phyloP scores from a whole-genome alignment of 2,797 vertebrate species.

The Pangasius sanitwongsei region DNA sequence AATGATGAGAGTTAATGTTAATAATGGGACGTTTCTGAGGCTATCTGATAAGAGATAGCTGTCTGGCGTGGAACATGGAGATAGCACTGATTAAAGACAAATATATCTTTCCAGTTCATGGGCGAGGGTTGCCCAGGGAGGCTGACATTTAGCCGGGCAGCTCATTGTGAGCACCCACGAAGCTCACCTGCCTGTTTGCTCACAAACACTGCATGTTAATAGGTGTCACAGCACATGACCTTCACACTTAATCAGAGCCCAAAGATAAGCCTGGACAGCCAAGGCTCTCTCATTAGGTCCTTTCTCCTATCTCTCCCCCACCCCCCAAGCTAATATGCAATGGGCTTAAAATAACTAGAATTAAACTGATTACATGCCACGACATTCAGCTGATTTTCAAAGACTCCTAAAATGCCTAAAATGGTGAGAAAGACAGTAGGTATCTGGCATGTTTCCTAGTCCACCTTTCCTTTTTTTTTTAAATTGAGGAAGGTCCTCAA shows the following conservation, averaged over 20 bases:
- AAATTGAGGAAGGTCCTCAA: neutral
- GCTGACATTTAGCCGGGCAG: slow-evolving; percentile 52
- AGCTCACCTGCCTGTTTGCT: slow-evolving; percentile 56
- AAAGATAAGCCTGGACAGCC: slow-evolving; percentile 51
- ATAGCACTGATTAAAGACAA: slow-evolving; percentile 59
- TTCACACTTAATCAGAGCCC: slow-evolving; percentile 53
- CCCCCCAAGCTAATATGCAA: neutral
- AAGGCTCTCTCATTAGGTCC: slow-evolving; percentile 32
- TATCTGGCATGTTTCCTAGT: neutral
- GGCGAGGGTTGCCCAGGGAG: slow-evolving; percentile 29
- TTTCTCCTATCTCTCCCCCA: neutral
- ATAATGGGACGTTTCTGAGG: slow-evolving; percentile 44
- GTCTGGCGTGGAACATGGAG: slow-evolving; percentile 6
- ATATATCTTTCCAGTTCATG: slow-evolving; percentile 48
- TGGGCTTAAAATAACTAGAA: slow-evolving; percentile 38
- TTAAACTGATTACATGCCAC: slow-evolving; percentile 17
- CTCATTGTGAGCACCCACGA: slow-evolving; percentile 39
- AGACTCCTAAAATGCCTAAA: neutral
- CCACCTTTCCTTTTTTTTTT: neutral
- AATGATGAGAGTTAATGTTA: slow-evolving; percentile 55
- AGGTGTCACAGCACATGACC: slow-evolving; percentile 52
- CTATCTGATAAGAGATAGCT: slow-evolving; percentile 50
- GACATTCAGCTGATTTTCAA: slow-evolving; percentile 23
- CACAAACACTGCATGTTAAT: slow-evolving; percentile 56
- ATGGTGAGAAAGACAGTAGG: slow-evolving; percentile 18